Evolutionary conservation across 2,113 vertebrate species (phyloP).

Genomic region (Prunella fulvescens): DNA sequence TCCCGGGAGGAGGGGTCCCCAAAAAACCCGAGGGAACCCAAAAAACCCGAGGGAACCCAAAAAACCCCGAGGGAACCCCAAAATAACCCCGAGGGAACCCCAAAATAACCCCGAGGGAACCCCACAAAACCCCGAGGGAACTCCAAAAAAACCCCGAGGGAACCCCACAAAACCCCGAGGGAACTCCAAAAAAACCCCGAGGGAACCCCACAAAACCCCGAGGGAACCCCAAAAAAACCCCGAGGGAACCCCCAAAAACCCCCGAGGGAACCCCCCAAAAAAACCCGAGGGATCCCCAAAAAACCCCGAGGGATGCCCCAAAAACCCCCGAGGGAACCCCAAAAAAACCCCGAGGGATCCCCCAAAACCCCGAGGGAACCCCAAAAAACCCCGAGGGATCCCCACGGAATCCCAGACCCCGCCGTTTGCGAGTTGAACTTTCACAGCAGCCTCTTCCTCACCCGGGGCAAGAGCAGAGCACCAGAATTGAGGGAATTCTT

Average conservation of each 20-base stretch:
- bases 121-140: neutral
- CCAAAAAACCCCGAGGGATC: neutral
- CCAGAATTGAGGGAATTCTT: accelerated
- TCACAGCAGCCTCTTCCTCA: accelerated
- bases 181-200: neutral
- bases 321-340: too few relatives aligned
- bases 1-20: too few relatives aligned
- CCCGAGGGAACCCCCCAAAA: neutral
- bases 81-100: neutral
- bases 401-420: accelerated
- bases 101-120: accelerated
- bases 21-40: too few relatives aligned
- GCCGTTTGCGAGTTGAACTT: accelerated
- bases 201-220: too few relatives aligned
- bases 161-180: neutral
- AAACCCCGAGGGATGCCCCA: too few relatives aligned
- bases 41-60: neutral
- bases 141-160: too few relatives aligned
- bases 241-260: too few relatives aligned
- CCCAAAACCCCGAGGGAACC: too few relatives aligned
- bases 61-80: too few relatives aligned
- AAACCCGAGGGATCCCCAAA: neutral
- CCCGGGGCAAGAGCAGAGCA: accelerated
- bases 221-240: neutral
- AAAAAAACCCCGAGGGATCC: accelerated